phyloP scores from a whole-genome alignment of 2,113 vertebrate genomes.

The Eptesicus fuscus region DNA sequence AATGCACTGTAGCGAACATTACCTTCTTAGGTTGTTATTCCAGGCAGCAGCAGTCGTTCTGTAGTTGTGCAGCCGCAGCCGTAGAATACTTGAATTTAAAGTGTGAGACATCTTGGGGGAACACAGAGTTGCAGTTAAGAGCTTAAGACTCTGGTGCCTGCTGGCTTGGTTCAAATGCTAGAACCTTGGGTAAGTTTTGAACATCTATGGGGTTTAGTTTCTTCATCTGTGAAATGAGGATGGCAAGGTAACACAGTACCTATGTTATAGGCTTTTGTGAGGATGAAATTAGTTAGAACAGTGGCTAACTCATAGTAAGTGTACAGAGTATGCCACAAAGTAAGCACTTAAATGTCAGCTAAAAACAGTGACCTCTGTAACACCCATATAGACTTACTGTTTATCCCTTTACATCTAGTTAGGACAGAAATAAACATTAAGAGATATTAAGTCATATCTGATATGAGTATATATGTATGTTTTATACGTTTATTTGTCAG shows the following conservation, averaged over 20 bases:
- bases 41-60: background rate
- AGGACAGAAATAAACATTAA: background rate
- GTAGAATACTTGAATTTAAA: background rate
- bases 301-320: background rate
- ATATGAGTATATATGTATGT: background rate
- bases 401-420: background rate
- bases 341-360: background rate
- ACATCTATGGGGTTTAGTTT: background rate
- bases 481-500: background rate
- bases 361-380: background rate
- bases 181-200: background rate
- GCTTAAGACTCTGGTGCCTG: background rate
- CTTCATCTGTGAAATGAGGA: background rate
- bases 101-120: background rate
- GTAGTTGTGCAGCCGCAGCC: background rate
- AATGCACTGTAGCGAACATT: fast-evolving
- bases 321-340: background rate
- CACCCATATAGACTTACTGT: background rate
- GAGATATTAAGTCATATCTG: background rate
- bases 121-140: background rate
- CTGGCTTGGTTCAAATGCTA: background rate
- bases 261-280: background rate
- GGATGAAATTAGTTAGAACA: background rate
- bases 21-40: background rate
- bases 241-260: background rate